These are phyloP conservation scores for Salpingus planirostris DNA, from an alignment of 2,888 invertebrate species.

Conservation along the genomic window DNA sequence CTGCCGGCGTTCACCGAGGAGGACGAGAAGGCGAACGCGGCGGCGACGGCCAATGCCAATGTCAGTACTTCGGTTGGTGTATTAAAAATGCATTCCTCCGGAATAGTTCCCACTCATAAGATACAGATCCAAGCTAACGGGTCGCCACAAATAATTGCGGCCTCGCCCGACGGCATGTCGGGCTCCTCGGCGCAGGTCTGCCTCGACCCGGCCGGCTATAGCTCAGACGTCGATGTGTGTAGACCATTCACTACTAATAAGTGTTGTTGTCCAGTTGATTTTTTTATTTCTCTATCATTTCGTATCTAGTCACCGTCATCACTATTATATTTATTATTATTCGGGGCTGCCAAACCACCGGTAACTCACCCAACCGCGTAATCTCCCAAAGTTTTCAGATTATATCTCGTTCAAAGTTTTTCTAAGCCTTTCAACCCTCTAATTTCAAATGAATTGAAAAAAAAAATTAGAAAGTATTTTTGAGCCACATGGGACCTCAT, in stretches of 20 bases:
- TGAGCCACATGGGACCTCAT: too few relatives aligned
- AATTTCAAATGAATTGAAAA: too few relatives aligned
- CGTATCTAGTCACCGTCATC: too few relatives aligned
- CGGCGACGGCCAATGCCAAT: constrained; percentile 47
- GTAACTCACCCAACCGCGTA: too few relatives aligned
- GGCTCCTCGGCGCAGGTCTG: constrained; percentile 60
- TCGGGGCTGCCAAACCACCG: too few relatives aligned
- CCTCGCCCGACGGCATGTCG: constrained; percentile 45
- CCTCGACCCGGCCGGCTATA: constrained; percentile 61
- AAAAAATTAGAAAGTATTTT: too few relatives aligned
- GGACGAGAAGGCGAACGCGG: constrained; percentile 65
- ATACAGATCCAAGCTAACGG: constrained; percentile 46
- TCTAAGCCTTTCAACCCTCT: too few relatives aligned
- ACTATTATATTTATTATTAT: constrained; percentile 12
- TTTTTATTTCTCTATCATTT: constrained; percentile 7
- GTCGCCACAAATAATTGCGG: constrained; percentile 43
- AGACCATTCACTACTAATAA: constrained; percentile 17
- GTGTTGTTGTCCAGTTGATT: constrained; percentile 17
- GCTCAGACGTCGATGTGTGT: constrained; percentile 69
- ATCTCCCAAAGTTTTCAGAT: too few relatives aligned
- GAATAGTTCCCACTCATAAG: constrained; percentile 41
- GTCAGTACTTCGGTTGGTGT: constrained; percentile 44
- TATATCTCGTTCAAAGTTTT: too few relatives aligned
- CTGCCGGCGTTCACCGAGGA: constrained; percentile 91
- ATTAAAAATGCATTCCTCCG: constrained; percentile 44